These are phyloP conservation scores for Drosophila lini DNA, from an alignment of 1,140 invertebrate species.

Conservation along the genomic window DNA sequence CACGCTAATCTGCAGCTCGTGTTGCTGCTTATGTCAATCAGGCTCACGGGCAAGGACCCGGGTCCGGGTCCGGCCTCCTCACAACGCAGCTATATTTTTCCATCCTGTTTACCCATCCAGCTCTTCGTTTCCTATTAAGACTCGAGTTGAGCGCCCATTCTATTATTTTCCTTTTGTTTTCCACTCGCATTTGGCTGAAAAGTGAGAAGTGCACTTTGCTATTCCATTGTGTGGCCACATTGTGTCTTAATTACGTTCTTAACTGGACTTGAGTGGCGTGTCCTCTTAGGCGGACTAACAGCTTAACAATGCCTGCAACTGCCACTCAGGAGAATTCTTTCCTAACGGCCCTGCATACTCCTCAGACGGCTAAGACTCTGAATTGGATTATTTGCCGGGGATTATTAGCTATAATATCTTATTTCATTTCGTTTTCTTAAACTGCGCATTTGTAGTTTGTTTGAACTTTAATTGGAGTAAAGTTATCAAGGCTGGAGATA, in stretches of 20 bases:
- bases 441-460: neutral
- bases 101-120: conserved; percentile 10
- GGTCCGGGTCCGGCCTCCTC: neutral
- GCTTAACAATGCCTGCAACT: conserved; percentile 53
- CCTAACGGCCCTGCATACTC: conserved; percentile 1
- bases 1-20: conserved; percentile 54
- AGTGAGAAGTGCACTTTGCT: conserved; percentile 68
- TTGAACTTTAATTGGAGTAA: neutral
- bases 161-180: conserved; percentile 62
- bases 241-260: conserved; percentile 77
- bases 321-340: conserved; percentile 37
- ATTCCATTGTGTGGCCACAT: conserved; percentile 62
- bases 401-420: conserved; percentile 17
- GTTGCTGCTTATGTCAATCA: conserved; percentile 62
- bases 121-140: conserved; percentile 47
- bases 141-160: conserved; percentile 35
- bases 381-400: conserved; percentile 31
- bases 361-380: neutral
- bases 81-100: conserved; percentile 8
- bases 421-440: neutral
- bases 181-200: conserved; percentile 65
- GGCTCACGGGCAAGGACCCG: neutral
- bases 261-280: conserved; percentile 63
- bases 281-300: conserved; percentile 55
- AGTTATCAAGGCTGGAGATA: neutral